Evolutionary conservation across 2,113 vertebrate species (phyloP), one percentile per base, ranked within the genome.

Genomic region (Megalops atlanticus): DNA sequence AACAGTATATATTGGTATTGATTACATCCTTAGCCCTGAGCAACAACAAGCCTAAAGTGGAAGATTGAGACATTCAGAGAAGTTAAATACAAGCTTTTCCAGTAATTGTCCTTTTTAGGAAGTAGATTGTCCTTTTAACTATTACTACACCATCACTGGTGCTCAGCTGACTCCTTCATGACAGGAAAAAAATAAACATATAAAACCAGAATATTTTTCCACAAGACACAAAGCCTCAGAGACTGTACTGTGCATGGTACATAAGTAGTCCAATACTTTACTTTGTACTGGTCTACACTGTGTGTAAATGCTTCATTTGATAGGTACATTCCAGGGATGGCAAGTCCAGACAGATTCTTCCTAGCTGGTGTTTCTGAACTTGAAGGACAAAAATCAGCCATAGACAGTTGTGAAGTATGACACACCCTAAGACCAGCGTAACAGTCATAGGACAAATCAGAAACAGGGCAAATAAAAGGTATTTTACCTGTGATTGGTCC

Each of bases 331-430:
- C 83, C 80, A 79, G 16, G 52, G 43, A 49, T 52, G 71, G 82
- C 89, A 88, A 18, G 86, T 80, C 64, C 18, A 85, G 74, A 80
- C 90, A 78, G 11, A 82, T 47, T 77, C 39, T 40, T 10, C 76
- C 24, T 14, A 35, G 15, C 21, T 35, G 12, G 47, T n/a, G n/a
- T 18, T 40, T 38, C 6, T 27, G 33, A 77, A 71, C 40, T 78
- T 52, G 21, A 33, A 47, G 41, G 77, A 47, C 43, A 11, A 31
- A 16, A 43, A 52, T 64, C 11, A 64, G 58, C 49, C 49, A 72
- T n/a, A 24, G 6, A n/a, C 16, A 36, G 21, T 69, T 38, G 36
- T 10, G 27, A 41, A 10, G 18, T 33, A 11, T 33, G 15, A 35
- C 43, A 54, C 78, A 74, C 11, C n/a, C 14, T 21, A 52, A 43